Evolutionary conservation across 2,797 vertebrate genomes (phyloP).

Genomic region (Coracias cyanogaster): DNA sequence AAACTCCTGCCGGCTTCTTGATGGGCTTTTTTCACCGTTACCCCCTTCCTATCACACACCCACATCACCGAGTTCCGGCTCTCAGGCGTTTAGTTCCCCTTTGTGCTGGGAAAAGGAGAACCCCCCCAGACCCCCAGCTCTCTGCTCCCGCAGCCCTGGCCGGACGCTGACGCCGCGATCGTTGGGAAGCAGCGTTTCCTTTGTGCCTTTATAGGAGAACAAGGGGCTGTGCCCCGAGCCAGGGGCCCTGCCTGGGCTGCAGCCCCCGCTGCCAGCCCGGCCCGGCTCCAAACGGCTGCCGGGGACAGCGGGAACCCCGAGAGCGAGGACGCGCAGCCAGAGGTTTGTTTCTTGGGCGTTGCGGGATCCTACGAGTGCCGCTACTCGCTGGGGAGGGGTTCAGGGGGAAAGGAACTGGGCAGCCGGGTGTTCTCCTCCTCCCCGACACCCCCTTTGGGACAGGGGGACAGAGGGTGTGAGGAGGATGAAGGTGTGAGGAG

Average conservation of each 20-base stretch:
- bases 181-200: rapidly evolving
- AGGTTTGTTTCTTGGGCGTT: rapidly evolving
- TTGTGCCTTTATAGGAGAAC: rapidly evolving
- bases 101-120: not conserved
- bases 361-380: rapidly evolving
- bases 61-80: rapidly evolving
- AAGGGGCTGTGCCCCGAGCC: not conserved
- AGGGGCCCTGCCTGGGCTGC: not conserved
- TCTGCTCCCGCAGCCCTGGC: not conserved
- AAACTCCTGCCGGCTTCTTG: not conserved
- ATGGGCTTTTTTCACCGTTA: not conserved
- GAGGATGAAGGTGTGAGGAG: not conserved
- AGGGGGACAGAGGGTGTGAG: not conserved
- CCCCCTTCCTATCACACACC: not conserved
- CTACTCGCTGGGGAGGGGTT: not conserved
- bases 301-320: rapidly evolving
- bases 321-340: rapidly evolving
- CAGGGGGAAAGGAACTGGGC: not conserved
- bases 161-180: not conserved
- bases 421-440: rapidly evolving
- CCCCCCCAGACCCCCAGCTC: rapidly evolving
- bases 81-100: rapidly evolving
- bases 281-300: not conserved
- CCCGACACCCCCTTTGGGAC: not conserved
- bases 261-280: not conserved